Conservation (phyloP, 2,888 invertebrate species). For the Drosophila nr. medialis region DNA sequence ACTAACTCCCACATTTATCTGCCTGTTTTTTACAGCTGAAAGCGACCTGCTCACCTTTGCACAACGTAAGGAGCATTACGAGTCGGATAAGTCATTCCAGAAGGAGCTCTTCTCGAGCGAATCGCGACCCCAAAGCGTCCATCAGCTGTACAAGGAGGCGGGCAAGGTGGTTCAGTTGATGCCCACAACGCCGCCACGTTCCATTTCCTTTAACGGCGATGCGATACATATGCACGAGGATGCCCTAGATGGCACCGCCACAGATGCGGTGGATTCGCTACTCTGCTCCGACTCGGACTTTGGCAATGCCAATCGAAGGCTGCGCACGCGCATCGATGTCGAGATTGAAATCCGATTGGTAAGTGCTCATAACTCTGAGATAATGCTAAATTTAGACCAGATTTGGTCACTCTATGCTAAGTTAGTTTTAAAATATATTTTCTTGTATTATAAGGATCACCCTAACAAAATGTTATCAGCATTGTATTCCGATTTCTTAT, state of each 20-base stretch:
- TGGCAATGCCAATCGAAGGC: conserved; percentile 89
- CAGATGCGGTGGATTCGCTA: conserved; percentile 86
- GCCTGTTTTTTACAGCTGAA: conserved; percentile 89
- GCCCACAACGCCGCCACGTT: conserved; percentile 64
- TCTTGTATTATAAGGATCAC: not conserved
- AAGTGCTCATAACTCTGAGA: conserved; percentile 84
- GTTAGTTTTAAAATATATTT: not conserved
- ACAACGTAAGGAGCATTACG: conserved; percentile 91
- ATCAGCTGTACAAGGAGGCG: conserved; percentile 92
- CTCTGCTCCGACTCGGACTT: conserved; percentile 92
- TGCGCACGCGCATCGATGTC: conserved; percentile 89
- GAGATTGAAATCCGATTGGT: conserved; percentile 96
- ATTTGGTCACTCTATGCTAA: not conserved
- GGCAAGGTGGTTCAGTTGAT: conserved; percentile 85
- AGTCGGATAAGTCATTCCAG: conserved; percentile 88
- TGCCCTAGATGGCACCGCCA: conserved; percentile 48
- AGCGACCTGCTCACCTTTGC: conserved; percentile 96
- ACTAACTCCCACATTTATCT: not conserved
- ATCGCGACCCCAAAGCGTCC: conserved; percentile 90
- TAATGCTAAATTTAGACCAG: not conserved
- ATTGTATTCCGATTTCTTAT: not conserved
- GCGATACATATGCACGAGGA: conserved; percentile 52
- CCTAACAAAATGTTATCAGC: not conserved
- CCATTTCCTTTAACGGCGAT: conserved; percentile 70
- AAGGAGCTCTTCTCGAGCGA: conserved; percentile 91